Evolutionary conservation across 1,140 invertebrate genomes (phyloP).

Genomic region (Asobara japonica): DNA sequence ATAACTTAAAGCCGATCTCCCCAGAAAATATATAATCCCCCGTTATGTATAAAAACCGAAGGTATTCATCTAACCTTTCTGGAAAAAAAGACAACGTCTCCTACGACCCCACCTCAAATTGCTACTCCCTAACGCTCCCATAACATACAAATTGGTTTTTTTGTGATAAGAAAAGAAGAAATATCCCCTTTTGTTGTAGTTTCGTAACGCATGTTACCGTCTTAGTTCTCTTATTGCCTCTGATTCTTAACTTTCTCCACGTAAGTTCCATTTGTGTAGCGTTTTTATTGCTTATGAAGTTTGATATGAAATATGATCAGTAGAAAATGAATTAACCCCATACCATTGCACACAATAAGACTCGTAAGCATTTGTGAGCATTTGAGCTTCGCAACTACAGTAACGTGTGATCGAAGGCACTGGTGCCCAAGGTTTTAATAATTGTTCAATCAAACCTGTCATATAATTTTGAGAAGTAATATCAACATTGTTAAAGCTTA

Average conservation of each 20-base stretch:
- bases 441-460: background rate
- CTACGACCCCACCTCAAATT: background rate
- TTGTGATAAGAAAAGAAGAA: background rate
- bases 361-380: background rate
- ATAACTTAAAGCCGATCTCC: constrained; percentile 8
- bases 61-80: background rate
- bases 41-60: background rate
- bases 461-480: too few species aligned
- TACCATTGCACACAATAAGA: background rate
- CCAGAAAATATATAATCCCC: constrained; percentile 16
- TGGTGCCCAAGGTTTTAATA: too few species aligned
- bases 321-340: background rate
- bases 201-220: background rate
- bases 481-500: too few species aligned
- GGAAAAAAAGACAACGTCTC: background rate
- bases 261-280: background rate
- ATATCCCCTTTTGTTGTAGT: background rate
- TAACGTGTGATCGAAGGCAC: background rate
- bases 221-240: too few species aligned
- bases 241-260: background rate
- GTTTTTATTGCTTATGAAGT: background rate
- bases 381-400: background rate
- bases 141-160: constrained; percentile 10
- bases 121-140: background rate
- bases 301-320: background rate